Evolutionary conservation across 2,888 invertebrate genomes (phyloP).

Genomic region (Lochmaea crataegi): DNA sequence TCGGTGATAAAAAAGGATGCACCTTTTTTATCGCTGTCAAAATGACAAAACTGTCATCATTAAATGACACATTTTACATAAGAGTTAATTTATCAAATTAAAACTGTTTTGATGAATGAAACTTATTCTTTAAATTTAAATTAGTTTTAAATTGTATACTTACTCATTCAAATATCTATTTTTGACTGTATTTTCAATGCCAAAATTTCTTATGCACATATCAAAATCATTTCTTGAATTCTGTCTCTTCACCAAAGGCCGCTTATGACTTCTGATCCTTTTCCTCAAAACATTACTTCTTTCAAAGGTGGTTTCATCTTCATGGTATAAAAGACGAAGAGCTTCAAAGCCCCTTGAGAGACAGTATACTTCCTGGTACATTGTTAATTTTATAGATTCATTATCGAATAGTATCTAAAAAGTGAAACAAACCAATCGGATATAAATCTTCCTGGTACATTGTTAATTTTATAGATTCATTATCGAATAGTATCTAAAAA

Average conservation of each 20-base stretch:
- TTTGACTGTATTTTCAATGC: constrained; percentile 29
- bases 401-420: not conserved
- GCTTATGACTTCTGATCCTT: constrained; percentile 31
- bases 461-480: not conserved
- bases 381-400: not conserved
- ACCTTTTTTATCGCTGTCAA: no score
- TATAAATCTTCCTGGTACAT: constrained; percentile 35
- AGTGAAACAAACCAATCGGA: no score
- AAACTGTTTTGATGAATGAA: no score
- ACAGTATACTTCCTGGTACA: constrained; percentile 38
- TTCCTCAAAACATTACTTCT: constrained; percentile 48
- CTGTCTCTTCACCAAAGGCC: constrained; percentile 41
- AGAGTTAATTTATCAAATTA: no score
- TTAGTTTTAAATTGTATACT: constrained; percentile 1
- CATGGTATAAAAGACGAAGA: constrained; percentile 30
- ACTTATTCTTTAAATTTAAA: not conserved
- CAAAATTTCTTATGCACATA: constrained; percentile 42
- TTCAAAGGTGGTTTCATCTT: constrained; percentile 40
- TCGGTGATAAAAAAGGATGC: no score
- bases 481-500: not conserved
- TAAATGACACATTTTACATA: no score
- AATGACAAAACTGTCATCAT: no score
- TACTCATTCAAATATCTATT: constrained; percentile 22
- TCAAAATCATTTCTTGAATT: constrained; percentile 42
- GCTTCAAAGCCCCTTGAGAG: constrained; percentile 42